A percentile compares a stretch with the other conserved stretches of the same genome.
These are phyloP conservation scores for Acrobasis consociella DNA, from an alignment of 2,888 invertebrate genomes.

Conservation along the genomic window DNA sequence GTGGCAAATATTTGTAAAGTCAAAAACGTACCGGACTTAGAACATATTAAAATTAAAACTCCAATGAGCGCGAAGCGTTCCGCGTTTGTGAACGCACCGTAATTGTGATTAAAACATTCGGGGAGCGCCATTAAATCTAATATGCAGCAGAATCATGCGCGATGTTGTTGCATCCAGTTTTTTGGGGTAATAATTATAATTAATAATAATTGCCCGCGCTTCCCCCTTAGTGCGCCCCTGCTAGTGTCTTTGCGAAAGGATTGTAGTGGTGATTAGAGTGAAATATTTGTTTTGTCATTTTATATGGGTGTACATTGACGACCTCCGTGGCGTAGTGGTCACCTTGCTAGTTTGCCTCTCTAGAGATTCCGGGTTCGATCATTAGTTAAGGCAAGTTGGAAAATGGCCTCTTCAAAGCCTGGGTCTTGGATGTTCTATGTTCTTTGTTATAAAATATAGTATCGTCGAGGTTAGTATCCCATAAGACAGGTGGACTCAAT, in stretches of 20 bases:
- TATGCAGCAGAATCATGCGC: constrained; percentile 72
- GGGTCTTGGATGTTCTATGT: no score
- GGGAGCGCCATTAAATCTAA: constrained; percentile 75
- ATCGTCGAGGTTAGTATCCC: no score
- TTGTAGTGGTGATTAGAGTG: constrained; percentile 11
- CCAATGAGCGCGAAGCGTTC: constrained; percentile 25
- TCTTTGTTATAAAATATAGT: no score
- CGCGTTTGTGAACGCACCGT: constrained; percentile 37
- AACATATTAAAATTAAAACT: constrained; percentile 9
- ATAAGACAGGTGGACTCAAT: no score
- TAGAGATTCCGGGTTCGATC: no score
- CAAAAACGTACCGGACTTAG: neutral
- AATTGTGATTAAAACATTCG: constrained; percentile 73
- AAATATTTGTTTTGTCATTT: constrained; percentile 12
- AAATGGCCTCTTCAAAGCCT: no score
- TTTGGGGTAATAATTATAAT: constrained; percentile 61
- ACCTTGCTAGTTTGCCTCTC: no score
- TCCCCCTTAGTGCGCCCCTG: constrained; percentile 30
- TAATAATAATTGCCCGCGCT: constrained; percentile 46
- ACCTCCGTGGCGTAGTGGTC: no score
- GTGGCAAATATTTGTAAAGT: no score
- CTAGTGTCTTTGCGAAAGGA: constrained; percentile 15
- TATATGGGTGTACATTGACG: no score
- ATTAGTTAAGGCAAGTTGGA: no score
- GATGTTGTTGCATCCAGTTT: constrained; percentile 59